phyloP scores from a whole-genome alignment of 2,113 vertebrate genomes.

The Ciconia boyciana region DNA sequence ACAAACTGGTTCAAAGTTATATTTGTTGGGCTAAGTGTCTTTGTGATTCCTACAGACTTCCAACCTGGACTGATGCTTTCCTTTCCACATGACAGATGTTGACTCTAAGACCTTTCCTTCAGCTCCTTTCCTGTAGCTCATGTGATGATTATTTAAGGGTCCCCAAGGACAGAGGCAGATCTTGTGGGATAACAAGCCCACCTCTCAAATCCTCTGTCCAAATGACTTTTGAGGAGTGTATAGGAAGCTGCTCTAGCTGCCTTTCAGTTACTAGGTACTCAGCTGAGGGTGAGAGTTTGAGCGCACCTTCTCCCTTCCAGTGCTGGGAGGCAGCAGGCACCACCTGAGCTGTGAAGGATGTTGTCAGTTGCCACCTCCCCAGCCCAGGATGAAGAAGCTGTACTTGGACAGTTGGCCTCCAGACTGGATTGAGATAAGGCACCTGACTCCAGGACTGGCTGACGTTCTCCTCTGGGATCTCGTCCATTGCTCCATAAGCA shows the following conservation, averaged over 20 bases:
- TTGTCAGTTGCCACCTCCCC: not conserved
- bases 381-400: not conserved
- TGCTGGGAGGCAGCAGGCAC: not conserved
- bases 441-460: not conserved
- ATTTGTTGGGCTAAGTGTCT: not conserved
- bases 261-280: not conserved
- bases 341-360: not conserved
- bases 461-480: not conserved
- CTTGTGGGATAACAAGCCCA: not conserved
- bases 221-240: not conserved
- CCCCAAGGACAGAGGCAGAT: not conserved
- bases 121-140: not conserved
- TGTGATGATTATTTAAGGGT: not conserved
- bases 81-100: not conserved
- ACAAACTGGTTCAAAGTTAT: not conserved
- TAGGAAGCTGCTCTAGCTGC: not conserved
- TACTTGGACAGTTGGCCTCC: not conserved
- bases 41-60: not conserved
- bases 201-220: not conserved
- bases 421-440: not conserved
- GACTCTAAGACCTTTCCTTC: not conserved
- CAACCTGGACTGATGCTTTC: not conserved
- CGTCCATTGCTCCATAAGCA: not conserved
- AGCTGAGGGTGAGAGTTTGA: not conserved
- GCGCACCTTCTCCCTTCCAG: not conserved